Evolutionary conservation across 2,888 invertebrate genomes (phyloP), one percentile per base, ranked within the genome.

Genomic region (Heliconius sara): DNA sequence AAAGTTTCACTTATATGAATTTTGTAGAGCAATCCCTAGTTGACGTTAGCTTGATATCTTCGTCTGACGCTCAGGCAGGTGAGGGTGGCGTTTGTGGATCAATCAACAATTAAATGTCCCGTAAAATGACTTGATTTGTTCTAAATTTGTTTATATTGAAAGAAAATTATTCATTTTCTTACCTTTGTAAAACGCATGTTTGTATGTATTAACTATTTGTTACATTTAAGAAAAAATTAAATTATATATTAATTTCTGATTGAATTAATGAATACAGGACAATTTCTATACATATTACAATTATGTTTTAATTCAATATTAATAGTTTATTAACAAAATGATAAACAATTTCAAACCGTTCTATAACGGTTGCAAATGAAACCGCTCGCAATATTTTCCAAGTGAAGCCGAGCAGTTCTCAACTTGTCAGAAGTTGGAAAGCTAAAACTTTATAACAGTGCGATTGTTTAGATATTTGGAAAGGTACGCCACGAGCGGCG

Each of bases 1-100:
- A 90, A 93, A 93, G 91, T 93, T 93, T 92, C 88, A 74, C 73
- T 34, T 60, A 91, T 92, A 93, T 93, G 92, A 91, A 93, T 93
- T 92, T 93, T 91, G 92, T 91, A 92, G 90, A 93, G 91, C 90
- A 91, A 92, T 91, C 90, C 91, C 91, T 89, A 90, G 89, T 91
- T 92, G 91, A 92, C 91, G 92, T 92, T 91, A 93, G 93, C 92
- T 94, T 91, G 87, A 92, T 91, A 93, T 93, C 94, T 94, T 92
- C 91, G 93, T 92, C 91, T 93, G 93, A 90, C 90, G 89, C 89
- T 90, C 89, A 87, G 89, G 89, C 85, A 86, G 87, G 88, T 84
- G 87, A 85, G 86, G 79, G 83, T 81, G 81, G 82, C 82, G 91
- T 91, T 92, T 93, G 91, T 91, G 91, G 92, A 93, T 92, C 93